Evolutionary conservation across 92 coral and sea anemone species (phyloP).

Genomic region (Virgularia gustaviana): DNA sequence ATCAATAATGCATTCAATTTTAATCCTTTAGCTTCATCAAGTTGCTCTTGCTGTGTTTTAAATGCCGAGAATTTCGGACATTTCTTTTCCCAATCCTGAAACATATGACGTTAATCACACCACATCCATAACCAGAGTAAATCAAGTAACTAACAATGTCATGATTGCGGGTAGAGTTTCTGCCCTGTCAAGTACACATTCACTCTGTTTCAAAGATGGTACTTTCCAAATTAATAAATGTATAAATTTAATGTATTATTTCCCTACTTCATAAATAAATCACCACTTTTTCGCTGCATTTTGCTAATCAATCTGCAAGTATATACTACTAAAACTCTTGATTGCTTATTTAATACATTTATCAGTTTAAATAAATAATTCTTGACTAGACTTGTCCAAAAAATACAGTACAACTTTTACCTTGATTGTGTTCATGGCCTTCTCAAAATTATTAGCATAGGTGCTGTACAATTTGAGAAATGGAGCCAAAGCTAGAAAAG

Average conservation of each 20-base stretch:
- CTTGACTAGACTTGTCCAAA: too few relatives aligned
- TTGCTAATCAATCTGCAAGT: too few relatives aligned
- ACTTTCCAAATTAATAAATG: not conserved
- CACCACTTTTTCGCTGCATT: too few relatives aligned
- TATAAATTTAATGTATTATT: too few relatives aligned
- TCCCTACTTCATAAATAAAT: too few relatives aligned
- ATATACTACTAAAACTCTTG: too few relatives aligned
- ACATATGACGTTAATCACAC: too few relatives aligned
- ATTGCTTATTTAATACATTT: too few relatives aligned
- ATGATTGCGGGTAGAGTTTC: too few relatives aligned
- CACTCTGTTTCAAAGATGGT: not conserved
- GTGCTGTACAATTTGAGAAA: slow-evolving; percentile 92
- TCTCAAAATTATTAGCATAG: slow-evolving; percentile 91
- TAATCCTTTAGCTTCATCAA: slow-evolving; percentile 72
- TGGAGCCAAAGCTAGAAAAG: slow-evolving; percentile 94
- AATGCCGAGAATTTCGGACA: slow-evolving; percentile 72
- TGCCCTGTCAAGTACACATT: not conserved
- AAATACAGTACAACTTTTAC: slow-evolving; percentile 11
- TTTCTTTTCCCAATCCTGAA: slow-evolving; percentile 93
- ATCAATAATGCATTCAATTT: slow-evolving; percentile 79
- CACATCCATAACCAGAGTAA: not conserved
- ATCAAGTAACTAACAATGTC: not conserved
- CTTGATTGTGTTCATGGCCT: slow-evolving; percentile 67
- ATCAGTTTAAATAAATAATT: too few relatives aligned
- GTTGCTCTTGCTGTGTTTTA: slow-evolving; percentile 66